Conservation (phyloP, 2,888 invertebrate species). For the Drosophila rubida region DNA sequence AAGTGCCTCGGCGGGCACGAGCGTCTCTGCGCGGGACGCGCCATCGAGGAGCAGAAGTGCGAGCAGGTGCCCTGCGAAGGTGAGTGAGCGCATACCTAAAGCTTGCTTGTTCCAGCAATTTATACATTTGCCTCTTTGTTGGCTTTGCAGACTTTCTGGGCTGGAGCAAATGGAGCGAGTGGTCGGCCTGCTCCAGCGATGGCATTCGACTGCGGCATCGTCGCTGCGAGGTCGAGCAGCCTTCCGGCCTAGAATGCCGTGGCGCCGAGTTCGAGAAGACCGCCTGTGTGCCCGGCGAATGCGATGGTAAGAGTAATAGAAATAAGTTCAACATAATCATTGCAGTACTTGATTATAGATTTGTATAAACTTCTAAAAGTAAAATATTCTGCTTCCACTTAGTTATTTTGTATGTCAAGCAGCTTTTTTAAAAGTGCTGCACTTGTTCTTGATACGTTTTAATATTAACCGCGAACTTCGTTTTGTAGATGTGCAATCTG, state of each 20-base stretch:
- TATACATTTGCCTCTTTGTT: conserved; percentile 1
- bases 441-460: too few relatives aligned
- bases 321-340: too few relatives aligned
- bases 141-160: conserved; percentile 87
- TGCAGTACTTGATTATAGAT: too few relatives aligned
- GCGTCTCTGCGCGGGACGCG: conserved; percentile 87
- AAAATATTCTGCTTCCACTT: too few relatives aligned
- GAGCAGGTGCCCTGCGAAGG: conserved; percentile 89
- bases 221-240: conserved; percentile 87
- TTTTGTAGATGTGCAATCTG: conserved; percentile 69
- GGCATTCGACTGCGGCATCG: conserved; percentile 90
- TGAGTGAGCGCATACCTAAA: too few relatives aligned
- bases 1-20: conserved; percentile 87
- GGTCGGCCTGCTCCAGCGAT: conserved; percentile 88
- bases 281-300: conserved; percentile 86
- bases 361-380: too few relatives aligned
- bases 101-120: too few relatives aligned
- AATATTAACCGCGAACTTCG: too few relatives aligned
- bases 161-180: conserved; percentile 92
- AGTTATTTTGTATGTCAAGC: too few relatives aligned
- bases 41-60: conserved; percentile 89
- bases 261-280: conserved; percentile 90
- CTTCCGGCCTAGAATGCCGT: conserved; percentile 88
- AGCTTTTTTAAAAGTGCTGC: too few relatives aligned
- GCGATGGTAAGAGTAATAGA: conserved; percentile 81